phyloP scores from a whole-genome alignment of 2,113 vertebrate genomes.

The Pterophyllum scalare region DNA sequence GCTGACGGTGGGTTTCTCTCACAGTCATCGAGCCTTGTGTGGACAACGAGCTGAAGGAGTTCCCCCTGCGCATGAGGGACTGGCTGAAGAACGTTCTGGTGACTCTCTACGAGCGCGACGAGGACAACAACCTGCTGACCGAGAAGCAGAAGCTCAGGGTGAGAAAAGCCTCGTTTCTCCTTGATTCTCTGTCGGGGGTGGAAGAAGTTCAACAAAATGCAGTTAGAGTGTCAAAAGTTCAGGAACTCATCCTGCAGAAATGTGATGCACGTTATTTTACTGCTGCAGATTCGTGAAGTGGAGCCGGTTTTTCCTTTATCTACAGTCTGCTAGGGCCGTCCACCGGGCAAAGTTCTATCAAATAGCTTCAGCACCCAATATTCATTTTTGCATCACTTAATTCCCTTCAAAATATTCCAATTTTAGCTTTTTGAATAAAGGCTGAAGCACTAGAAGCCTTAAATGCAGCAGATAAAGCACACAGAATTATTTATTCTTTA shows the following conservation, averaged over 20 bases:
- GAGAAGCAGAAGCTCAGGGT: slow-evolving; percentile 99
- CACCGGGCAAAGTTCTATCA: no score
- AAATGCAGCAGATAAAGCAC: no score
- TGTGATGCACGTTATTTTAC: no score
- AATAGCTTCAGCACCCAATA: no score
- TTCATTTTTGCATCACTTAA: no score
- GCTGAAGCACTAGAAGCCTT: background rate
- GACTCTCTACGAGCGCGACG: slow-evolving; percentile 92
- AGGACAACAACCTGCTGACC: slow-evolving; percentile 94
- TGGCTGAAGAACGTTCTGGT: slow-evolving; percentile 99
- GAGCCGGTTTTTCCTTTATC: no score
- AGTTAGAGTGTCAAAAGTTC: no score
- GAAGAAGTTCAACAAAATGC: no score
- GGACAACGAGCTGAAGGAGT: slow-evolving; percentile 92
- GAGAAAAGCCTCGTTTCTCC: background rate
- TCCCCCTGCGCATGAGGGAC: slow-evolving; percentile 98
- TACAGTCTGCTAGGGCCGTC: no score
- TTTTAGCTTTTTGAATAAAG: background rate
- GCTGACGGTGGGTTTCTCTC: background rate
- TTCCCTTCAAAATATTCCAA: background rate
- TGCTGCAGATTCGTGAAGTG: no score
- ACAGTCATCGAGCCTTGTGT: slow-evolving; percentile 90
- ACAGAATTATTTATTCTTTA: background rate
- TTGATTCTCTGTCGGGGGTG: background rate
- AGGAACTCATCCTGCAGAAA: no score